These are phyloP conservation scores for Poeciliopsis turrubarensis DNA, from an alignment of 2,113 vertebrate genomes.

Conservation along the genomic window DNA sequence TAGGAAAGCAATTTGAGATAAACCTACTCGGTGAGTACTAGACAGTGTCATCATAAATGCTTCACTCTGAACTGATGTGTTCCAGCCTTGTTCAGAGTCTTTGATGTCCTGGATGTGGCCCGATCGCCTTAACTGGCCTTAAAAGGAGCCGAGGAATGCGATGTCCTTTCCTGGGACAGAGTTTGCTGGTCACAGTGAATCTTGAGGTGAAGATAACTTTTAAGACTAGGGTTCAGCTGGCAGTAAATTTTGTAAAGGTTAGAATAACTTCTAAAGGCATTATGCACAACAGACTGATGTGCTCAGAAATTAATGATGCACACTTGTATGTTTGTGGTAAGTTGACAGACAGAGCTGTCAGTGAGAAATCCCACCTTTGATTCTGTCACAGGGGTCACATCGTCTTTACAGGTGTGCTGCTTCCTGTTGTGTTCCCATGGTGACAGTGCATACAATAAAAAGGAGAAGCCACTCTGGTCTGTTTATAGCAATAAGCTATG, in stretches of 20 bases:
- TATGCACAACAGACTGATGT: not conserved
- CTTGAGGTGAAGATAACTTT: not conserved
- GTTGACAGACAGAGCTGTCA: not conserved
- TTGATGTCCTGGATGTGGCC: not conserved
- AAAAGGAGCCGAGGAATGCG: not conserved
- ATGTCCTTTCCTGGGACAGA: not conserved
- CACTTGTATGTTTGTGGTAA: not conserved
- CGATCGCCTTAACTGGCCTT: not conserved
- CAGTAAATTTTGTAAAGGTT: conserved; percentile 8
- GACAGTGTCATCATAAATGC: not conserved
- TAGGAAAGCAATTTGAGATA: not conserved
- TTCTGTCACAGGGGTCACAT: conserved; percentile 39
- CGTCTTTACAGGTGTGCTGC: conserved; percentile 22
- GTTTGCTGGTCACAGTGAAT: not conserved
- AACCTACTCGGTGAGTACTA: not conserved
- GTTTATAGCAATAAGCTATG: conserved; percentile 26
- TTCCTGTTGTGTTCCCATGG: conserved; percentile 66
- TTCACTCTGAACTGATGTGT: not conserved
- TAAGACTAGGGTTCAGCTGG: not conserved
- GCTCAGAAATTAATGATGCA: not conserved
- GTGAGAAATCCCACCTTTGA: conserved; percentile 35
- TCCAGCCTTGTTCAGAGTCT: not conserved
- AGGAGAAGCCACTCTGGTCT: conserved; percentile 26
- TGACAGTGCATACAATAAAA: conserved; percentile 40
- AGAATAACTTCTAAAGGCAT: not conserved